A percentile compares a stretch with the other conserved stretches of the same genome.
Evolutionary conservation across 1,140 invertebrate species (phyloP).

Genomic region (Saccostrea echinata): DNA sequence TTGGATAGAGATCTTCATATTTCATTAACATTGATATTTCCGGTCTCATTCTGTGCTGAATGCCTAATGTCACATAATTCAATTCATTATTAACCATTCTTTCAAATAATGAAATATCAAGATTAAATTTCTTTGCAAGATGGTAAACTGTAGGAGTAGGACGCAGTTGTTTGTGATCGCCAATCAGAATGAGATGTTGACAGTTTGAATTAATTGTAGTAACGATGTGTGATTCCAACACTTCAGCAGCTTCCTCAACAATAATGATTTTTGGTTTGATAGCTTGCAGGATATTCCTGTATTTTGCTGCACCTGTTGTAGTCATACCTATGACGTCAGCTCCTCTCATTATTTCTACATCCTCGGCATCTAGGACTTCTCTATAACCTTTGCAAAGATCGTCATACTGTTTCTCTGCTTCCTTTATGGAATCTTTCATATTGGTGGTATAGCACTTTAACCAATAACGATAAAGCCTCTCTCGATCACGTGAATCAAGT

Average conservation of each 20-base stretch:
- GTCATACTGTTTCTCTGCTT: conserved; percentile 57
- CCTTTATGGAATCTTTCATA: conserved; percentile 52
- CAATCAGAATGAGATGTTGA: conserved; percentile 91
- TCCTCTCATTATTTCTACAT: conserved; percentile 70
- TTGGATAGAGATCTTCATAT: conserved; percentile 78
- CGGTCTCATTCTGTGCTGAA: conserved; percentile 70
- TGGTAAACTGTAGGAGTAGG: conserved; percentile 79
- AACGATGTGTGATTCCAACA: conserved; percentile 77
- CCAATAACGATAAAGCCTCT: conserved; percentile 76
- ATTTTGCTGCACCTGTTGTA: conserved; percentile 76
- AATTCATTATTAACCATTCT: conserved; percentile 77
- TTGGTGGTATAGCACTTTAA: conserved; percentile 57
- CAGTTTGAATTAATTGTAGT: conserved; percentile 84
- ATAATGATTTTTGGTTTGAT: conserved; percentile 73
- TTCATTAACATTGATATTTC: conserved; percentile 75
- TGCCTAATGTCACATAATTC: conserved; percentile 72
- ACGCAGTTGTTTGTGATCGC: conserved; percentile 84
- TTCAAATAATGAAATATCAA: conserved; percentile 80
- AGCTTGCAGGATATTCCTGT: conserved; percentile 64
- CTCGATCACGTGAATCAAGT: conserved; percentile 65
- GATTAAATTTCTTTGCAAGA: conserved; percentile 76
- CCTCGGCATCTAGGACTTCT: conserved; percentile 66
- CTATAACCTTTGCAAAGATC: conserved; percentile 53
- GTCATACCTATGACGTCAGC: conserved; percentile 77
- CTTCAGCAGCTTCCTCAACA: conserved; percentile 79